Evolutionary conservation across 2,797 vertebrate genomes (phyloP), one percentile per base, ranked within the genome.

Genomic region (Coregonus ussuriensis): DNA sequence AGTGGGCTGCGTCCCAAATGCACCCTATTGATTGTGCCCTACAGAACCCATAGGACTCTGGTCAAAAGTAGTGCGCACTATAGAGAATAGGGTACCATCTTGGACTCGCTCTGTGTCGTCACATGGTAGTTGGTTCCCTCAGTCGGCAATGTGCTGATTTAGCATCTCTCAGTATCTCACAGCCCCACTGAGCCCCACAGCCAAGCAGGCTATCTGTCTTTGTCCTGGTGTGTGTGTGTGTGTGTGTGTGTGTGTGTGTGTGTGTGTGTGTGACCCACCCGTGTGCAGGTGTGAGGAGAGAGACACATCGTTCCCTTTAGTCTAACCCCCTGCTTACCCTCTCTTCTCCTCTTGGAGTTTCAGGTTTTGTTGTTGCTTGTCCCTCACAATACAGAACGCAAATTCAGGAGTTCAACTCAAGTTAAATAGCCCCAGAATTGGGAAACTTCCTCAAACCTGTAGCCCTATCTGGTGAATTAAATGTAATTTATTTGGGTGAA

Each of bases 271-370:
- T 35, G 33, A 35, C 35, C 6, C 67, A 70, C 53, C 2, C 35
- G 35, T 13, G 65, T 33, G 53, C 66, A 79, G 66, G 71, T 75
- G 78, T 79, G 56, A 51, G 31, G 53, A 54, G n/a, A 21, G n/a
- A 18, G 15, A 51, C 75, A 47, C 68, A 29, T 18, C 47, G 59
- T 56, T 37, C 31, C 65, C 25, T 47, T 75, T 71, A 51, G 18
- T 74, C 33, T 52, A 15, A 31, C 66, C 66, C 11, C 6, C 54
- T 47, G 37, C 53, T 47, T 47, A 72, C n/a, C 25, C 72, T 41
- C 54, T 33, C 71, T 4, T 35, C 29, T 54, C 25, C 68, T 25
- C 25, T 25, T 25, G 25, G 25, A 25, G 25, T 25, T 25, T 25
- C 25, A 25, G 25, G 25, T 25, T 25, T 25, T 25, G 25, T 25